These are phyloP conservation scores for Mallotus villosus DNA, from an alignment of 2,797 vertebrate genomes.

Conservation along the genomic window DNA sequence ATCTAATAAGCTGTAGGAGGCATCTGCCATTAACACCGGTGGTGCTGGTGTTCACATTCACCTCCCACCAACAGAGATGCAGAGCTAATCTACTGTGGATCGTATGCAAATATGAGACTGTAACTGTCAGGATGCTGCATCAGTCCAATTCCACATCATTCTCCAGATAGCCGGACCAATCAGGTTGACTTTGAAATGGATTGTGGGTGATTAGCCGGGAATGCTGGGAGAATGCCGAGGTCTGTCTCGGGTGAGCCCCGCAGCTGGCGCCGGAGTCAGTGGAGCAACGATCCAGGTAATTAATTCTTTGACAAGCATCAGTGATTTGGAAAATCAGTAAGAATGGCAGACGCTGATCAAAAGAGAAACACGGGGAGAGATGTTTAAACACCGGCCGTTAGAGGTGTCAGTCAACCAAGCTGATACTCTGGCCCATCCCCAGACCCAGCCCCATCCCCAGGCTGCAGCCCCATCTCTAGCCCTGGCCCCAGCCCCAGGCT, in stretches of 20 bases:
- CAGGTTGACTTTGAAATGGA: constrained; percentile 82
- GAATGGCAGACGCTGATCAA: constrained; percentile 79
- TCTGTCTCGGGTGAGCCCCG: constrained; percentile 60
- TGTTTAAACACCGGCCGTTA: constrained; percentile 73
- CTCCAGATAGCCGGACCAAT: constrained; percentile 71
- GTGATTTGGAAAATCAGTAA: constrained; percentile 83
- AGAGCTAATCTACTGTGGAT: constrained; percentile 67
- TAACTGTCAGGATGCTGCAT: constrained; percentile 72
- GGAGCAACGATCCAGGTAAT: constrained; percentile 80
- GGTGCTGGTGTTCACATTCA: constrained; percentile 57
- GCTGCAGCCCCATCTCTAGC: no score
- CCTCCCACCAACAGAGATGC: constrained; percentile 52
- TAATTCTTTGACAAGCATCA: constrained; percentile 83
- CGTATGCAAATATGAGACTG: constrained; percentile 75
- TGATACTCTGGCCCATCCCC: background rate
- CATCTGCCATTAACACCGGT: constrained; percentile 64
- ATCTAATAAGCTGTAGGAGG: constrained; percentile 75
- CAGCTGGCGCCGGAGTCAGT: constrained; percentile 73
- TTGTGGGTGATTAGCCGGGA: constrained; percentile 78
- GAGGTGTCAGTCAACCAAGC: constrained; percentile 61
- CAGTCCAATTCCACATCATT: constrained; percentile 72
- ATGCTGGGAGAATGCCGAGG: constrained; percentile 72
- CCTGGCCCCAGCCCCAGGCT: background rate
- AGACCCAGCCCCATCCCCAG: no score
- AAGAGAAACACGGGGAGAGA: constrained; percentile 74